Conservation (phyloP, 2,888 invertebrate species). For the Ophioninae sp. region DNA sequence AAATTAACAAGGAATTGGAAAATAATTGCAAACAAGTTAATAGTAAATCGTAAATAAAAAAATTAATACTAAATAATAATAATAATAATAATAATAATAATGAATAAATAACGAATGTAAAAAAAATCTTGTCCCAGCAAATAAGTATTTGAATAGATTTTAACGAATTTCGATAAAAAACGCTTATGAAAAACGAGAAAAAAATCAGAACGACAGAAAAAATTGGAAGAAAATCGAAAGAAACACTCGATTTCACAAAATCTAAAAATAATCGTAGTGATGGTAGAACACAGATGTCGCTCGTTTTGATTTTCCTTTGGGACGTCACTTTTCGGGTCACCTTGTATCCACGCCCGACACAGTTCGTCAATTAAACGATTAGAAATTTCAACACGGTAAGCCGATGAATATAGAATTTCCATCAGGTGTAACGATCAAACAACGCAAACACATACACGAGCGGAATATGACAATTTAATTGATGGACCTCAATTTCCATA, state of each 20-base stretch:
- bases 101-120: too few relatives aligned
- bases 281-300: background rate
- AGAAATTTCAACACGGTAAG: slow-evolving; percentile 46
- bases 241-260: background rate
- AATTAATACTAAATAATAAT: too few relatives aligned
- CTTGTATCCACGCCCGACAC: background rate
- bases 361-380: slow-evolving; percentile 54
- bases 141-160: too few relatives aligned
- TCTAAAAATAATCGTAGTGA: background rate
- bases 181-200: too few relatives aligned
- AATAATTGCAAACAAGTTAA: too few relatives aligned
- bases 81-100: too few relatives aligned
- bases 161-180: too few relatives aligned
- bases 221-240: too few relatives aligned
- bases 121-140: too few relatives aligned
- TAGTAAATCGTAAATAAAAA: too few relatives aligned
- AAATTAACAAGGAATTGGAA: too few relatives aligned
- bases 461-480: background rate
- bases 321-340: background rate
- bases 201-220: background rate
- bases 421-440: slow-evolving; percentile 3
- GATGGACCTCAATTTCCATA: background rate
- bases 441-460: background rate
- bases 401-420: slow-evolving; percentile 51
- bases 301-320: background rate